Percentiles rank a stretch among this genome's conserved stretches.
Evolutionary conservation across 2,888 invertebrate species (phyloP).

Genomic region (Chironomus tentans): DNA sequence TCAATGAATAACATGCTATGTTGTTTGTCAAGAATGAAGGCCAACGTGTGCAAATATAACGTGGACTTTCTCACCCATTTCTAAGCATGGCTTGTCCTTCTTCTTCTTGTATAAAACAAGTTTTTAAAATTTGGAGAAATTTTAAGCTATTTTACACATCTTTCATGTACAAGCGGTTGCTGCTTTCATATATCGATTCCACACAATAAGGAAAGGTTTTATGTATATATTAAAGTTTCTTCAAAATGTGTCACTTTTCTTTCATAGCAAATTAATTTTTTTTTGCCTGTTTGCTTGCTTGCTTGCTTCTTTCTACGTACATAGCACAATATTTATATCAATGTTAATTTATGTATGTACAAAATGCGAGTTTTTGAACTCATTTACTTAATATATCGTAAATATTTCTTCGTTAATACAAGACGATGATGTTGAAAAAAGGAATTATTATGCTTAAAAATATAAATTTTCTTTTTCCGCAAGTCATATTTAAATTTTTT

Average conservation of each 20-base stretch:
- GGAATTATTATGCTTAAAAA: not conserved
- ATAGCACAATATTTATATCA: not conserved
- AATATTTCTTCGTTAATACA: too few relatives aligned
- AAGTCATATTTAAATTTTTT: not conserved
- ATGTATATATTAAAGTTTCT: too few relatives aligned
- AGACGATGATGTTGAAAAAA: too few relatives aligned
- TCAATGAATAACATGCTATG: too few relatives aligned
- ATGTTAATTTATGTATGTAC: too few relatives aligned
- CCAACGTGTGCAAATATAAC: not conserved
- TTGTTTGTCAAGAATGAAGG: not conserved
- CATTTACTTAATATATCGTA: too few relatives aligned
- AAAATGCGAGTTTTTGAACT: too few relatives aligned
- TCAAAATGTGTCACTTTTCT: too few relatives aligned
- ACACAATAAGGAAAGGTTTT: conserved; percentile 25
- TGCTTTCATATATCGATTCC: not conserved
- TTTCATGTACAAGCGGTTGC: not conserved
- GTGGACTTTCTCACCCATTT: not conserved
- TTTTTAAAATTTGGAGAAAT: not conserved
- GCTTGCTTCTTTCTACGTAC: not conserved
- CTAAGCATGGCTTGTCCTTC: not conserved
- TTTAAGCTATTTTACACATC: not conserved
- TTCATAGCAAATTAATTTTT: too few relatives aligned
- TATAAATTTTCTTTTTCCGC: not conserved
- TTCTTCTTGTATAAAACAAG: not conserved
- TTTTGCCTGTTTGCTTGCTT: not conserved